Base-by-base conservation (phyloP, 2,113 vertebrate species). In the Malurus alboscapulatus region DNA sequence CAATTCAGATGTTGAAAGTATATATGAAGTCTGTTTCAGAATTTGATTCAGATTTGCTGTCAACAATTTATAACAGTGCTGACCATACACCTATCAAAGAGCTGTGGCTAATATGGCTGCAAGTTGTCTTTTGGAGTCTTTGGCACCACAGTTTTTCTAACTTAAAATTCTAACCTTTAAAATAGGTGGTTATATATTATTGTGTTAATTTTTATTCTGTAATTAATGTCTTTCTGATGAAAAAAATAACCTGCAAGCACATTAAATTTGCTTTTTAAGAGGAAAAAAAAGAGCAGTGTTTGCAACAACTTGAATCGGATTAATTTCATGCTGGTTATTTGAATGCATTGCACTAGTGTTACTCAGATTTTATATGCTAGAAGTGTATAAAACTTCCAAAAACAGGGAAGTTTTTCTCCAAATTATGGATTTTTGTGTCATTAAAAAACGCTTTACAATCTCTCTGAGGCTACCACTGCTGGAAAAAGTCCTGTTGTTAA, bases 361-460 rank as follows among this genome's bases (percentile, higher is more conserved):
- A 22, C 61, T 92, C 75, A 78, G 85, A 88, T 66, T 93, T 78
- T 94, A 74, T 69, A 94, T 86, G 18, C 25, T 68, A 77, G 38
- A n/a, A 92, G 16, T 72, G 25, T 50, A 68, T 85, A 95, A 88
- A 84, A 74, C 14, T 88, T 85, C 61, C 36, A 77, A 84, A 94
- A 74, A 45, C n/a, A 55, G 30, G 30, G 62, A 21, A 57, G 95
- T 90, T 96, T 94, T 92, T 97, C 91, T 79, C 69, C 47, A 96
- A 91, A 97, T 95, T 90, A 90, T 92, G 59, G 79, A 96, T 96
- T 97, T 97, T 92, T 73, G 36, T 62, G 72, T 84, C 58, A 94
- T 94, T 88, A 90, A 96, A 94, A 94, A 84, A 90, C 74, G 69
- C 55, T 91, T 92, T 90, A 74, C 55, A 91, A 96, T 54, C 40